Conservation (phyloP, 2,797 vertebrate species). For the Capromys pilorides region DNA sequence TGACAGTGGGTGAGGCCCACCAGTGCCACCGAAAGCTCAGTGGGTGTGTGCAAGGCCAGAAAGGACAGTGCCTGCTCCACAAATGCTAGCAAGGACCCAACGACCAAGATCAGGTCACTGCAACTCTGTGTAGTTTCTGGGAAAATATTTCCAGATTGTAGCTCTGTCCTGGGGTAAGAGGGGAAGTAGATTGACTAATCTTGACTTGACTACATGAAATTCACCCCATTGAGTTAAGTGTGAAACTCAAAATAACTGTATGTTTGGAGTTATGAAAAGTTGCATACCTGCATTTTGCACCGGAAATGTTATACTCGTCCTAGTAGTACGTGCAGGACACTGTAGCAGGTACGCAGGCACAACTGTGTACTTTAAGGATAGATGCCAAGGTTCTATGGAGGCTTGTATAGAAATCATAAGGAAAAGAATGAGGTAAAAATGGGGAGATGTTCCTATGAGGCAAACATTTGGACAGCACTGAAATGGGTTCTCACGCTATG, state of each 20-base stretch:
- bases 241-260: neutral
- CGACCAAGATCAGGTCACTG: neutral
- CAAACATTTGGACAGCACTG: neutral
- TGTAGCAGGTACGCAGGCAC: no score
- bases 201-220: neutral
- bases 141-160: neutral
- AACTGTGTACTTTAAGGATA: neutral
- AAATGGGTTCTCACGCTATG: neutral
- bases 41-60: neutral
- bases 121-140: fast-evolving
- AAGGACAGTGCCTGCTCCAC: neutral
- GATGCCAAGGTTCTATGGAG: neutral
- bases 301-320: neutral
- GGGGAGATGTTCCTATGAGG: neutral
- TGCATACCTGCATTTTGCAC: neutral
- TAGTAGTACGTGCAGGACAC: neutral
- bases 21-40: neutral
- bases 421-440: neutral
- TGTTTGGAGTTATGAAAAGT: neutral
- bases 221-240: neutral
- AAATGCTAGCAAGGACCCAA: neutral
- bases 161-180: neutral
- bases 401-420: neutral
- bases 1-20: neutral
- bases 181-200: neutral